Percentiles rank a stretch among this genome's conserved stretches.
Evolutionary conservation across 2,113 vertebrate genomes (phyloP).

Genomic region (Plecotus auritus): DNA sequence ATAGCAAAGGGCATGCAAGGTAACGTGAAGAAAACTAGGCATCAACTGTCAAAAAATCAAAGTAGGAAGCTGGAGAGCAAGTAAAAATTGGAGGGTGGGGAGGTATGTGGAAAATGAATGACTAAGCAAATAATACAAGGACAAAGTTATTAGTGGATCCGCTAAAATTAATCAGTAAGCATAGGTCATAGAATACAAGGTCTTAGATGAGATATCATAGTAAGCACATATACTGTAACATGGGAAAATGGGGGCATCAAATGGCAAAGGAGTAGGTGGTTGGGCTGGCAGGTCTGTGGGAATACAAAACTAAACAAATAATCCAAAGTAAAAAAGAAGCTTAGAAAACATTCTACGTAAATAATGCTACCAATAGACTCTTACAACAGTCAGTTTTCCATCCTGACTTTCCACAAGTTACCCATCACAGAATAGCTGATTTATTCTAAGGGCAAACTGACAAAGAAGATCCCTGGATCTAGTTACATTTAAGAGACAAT

Average conservation of each 20-base stretch:
- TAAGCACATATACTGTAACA: not conserved
- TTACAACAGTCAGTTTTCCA: not conserved
- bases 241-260: not conserved
- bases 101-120: not conserved
- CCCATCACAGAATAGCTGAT: not conserved
- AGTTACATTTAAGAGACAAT: not conserved
- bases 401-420: not conserved
- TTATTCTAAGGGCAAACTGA: not conserved
- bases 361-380: not conserved
- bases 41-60: not conserved
- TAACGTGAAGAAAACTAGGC: not conserved
- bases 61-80: not conserved
- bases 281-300: not conserved
- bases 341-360: not conserved
- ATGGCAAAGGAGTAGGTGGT: not conserved
- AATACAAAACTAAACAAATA: not conserved
- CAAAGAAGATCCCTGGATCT: not conserved
- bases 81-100: too few species aligned
- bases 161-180: not conserved
- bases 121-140: not conserved
- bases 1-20: not conserved
- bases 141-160: not conserved
- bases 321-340: not conserved
- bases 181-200: not conserved
- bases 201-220: too few species aligned